A percentile compares a stretch with the other conserved stretches of the same genome.
These are phyloP conservation scores for Philonicus albiceps DNA, from an alignment of 2,888 invertebrate species.

Conservation along the genomic window DNA sequence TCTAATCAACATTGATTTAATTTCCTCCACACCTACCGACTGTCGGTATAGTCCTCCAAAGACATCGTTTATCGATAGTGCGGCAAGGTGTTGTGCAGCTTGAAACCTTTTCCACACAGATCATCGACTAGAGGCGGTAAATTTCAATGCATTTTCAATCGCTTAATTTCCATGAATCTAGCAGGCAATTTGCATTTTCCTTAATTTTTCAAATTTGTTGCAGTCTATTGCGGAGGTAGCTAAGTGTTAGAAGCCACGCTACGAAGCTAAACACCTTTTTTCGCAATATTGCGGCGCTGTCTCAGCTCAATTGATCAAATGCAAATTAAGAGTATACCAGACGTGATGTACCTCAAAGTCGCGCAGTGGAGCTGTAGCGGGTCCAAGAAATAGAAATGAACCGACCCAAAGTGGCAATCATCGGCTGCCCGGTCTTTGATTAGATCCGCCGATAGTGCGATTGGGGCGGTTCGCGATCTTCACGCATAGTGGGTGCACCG, in stretches of 20 bases:
- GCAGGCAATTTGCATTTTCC: neutral
- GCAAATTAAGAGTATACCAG: neutral
- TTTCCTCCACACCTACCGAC: neutral
- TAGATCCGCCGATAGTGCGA: conserved; percentile 25
- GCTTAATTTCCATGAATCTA: neutral
- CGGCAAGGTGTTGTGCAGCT: neutral
- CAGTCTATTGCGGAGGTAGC: neutral
- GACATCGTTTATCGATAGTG: neutral
- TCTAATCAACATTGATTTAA: neutral
- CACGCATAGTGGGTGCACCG: neutral
- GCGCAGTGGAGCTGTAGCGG: neutral
- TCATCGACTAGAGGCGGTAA: neutral
- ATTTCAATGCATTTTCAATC: neutral
- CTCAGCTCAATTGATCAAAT: neutral
- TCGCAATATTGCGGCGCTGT: neutral
- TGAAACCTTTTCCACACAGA: neutral
- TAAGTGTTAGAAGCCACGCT: neutral
- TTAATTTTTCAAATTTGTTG: neutral
- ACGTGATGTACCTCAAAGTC: neutral
- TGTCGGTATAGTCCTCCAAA: neutral
- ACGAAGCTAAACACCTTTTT: neutral
- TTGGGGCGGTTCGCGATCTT: neutral
- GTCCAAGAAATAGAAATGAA: neutral
- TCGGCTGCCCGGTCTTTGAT: conserved; percentile 4
- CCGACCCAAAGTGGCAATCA: conserved; percentile 2